These are phyloP conservation scores for Myopa tessellatipennis DNA, from an alignment of 2,888 invertebrate genomes.

Conservation along the genomic window DNA sequence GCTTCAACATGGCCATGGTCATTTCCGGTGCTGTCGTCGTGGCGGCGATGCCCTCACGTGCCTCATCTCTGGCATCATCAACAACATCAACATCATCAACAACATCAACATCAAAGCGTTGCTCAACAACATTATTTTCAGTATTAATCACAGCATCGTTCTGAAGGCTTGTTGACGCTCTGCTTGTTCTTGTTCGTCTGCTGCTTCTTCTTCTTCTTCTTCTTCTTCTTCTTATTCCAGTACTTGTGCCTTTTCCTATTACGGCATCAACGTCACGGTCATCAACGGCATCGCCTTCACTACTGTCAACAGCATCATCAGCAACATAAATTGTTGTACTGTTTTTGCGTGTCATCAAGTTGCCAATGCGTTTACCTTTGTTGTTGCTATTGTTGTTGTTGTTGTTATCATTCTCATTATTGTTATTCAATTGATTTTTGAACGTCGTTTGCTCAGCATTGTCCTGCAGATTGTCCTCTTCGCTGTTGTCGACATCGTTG, in stretches of 20 bases:
- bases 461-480: neutral
- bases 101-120: neutral
- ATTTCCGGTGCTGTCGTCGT: conserved; percentile 32
- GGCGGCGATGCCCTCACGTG: neutral
- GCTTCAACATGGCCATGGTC: conserved; percentile 47
- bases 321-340: neutral
- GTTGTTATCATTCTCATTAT: conserved; percentile 7
- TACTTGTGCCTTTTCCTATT: neutral
- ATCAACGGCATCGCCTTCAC: neutral
- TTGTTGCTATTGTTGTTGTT: neutral
- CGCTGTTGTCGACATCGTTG: neutral
- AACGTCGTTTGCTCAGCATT: neutral
- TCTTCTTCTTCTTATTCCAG: neutral
- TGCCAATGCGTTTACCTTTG: neutral
- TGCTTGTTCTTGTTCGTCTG: neutral
- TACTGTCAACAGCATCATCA: neutral
- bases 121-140: neutral
- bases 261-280: neutral
- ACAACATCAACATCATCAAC: neutral
- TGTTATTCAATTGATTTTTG: conserved; percentile 22
- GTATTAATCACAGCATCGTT: conserved; percentile 13
- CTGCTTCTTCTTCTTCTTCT: neutral
- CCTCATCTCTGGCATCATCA: neutral
- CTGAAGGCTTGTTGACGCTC: neutral
- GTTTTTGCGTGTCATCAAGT: neutral